Evolutionary conservation across 2,797 vertebrate species (phyloP).

Genomic region (Amblyopsis hoosieri): DNA sequence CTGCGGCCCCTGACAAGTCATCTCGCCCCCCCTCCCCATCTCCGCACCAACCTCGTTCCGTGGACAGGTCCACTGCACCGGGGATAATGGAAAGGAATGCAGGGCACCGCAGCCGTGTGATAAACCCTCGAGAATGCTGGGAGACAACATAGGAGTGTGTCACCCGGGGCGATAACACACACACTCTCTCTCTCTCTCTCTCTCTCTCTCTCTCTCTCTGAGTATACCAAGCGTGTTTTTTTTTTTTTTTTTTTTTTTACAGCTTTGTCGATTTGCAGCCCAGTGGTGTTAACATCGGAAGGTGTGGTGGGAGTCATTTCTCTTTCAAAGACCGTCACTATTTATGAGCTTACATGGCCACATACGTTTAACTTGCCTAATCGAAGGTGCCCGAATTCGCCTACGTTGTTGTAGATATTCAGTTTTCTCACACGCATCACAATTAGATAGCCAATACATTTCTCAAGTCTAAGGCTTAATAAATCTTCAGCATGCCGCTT

Average conservation of each 20-base stretch:
- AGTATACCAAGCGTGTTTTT: background rate
- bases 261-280: constrained; percentile 62
- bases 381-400: background rate
- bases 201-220: background rate
- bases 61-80: constrained; percentile 61
- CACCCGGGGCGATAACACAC: constrained; percentile 70
- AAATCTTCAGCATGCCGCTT: too few relatives aligned
- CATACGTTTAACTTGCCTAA: background rate
- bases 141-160: constrained; percentile 71
- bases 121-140: constrained; percentile 67
- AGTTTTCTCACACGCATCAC: too few relatives aligned
- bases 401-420: background rate
- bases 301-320: constrained; percentile 39
- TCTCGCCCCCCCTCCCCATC: constrained; percentile 8
- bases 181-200: constrained; percentile 41
- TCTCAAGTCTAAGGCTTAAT: too few relatives aligned
- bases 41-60: constrained; percentile 54
- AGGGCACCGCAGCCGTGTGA: constrained; percentile 42
- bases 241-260: background rate
- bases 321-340: too few relatives aligned
- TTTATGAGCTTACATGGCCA: constrained; percentile 17
- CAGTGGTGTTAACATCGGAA: constrained; percentile 55
- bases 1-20: constrained; percentile 68
- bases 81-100: constrained; percentile 74
- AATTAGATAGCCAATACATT: too few relatives aligned